phyloP scores from a whole-genome alignment of 2,888 invertebrate species.

The Napeogenes inachia region DNA sequence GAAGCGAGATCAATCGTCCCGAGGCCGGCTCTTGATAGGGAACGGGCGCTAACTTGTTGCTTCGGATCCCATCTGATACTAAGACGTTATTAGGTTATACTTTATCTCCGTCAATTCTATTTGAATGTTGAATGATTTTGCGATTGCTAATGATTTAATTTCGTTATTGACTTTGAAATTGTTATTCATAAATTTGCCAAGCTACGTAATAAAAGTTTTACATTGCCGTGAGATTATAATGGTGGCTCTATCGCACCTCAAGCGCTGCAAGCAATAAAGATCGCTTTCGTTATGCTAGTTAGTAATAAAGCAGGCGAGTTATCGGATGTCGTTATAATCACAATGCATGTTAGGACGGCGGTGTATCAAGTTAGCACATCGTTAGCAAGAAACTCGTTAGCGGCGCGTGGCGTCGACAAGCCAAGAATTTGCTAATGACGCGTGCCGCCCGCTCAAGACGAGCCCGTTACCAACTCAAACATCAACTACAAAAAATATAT shows the following conservation, averaged over 20 bases:
- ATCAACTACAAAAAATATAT: neutral
- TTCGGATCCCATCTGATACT: constrained; percentile 33
- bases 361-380: constrained; percentile 72
- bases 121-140: too few species aligned
- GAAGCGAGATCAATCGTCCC: constrained; percentile 15
- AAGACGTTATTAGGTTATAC: constrained; percentile 16
- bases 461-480: neutral
- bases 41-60: constrained; percentile 69
- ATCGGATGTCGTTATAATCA: constrained; percentile 39
- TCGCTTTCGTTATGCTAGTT: constrained; percentile 29
- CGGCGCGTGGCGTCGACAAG: constrained; percentile 68
- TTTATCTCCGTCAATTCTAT: constrained; percentile 2
- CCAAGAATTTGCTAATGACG: constrained; percentile 75
- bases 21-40: constrained; percentile 42
- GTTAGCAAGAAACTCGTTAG: constrained; percentile 74
- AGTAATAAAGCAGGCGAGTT: constrained; percentile 32
- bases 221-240: neutral
- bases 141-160: too few species aligned
- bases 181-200: too few species aligned
- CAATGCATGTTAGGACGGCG: constrained; percentile 36
- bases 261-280: constrained; percentile 24
- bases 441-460: constrained; percentile 45
- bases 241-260: neutral
- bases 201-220: too few species aligned
- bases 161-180: too few species aligned